Base-by-base conservation (phyloP, 2,888 invertebrate genomes). In the Papilio demoleus region DNA sequence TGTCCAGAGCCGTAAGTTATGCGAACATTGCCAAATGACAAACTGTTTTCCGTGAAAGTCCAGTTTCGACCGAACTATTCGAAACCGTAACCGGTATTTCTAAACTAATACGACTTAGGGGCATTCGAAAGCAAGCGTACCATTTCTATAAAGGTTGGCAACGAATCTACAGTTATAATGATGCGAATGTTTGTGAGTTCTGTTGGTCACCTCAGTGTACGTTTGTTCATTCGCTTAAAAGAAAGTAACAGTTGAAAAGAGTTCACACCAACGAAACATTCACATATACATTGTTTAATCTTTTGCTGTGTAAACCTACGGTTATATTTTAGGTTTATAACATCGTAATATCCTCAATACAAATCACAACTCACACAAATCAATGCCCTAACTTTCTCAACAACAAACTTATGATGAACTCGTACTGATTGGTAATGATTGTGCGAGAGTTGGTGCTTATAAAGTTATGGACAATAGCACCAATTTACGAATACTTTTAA, bases 1-100 rank as follows among this genome's bases (percentile, higher is more conserved):
- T 80, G 84, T 81, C 83, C 74, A 73, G 73, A 70, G 59, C 71
- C 75, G 78, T 84, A 87, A 87, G 82, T 87, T 86, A 87, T 83
- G 83, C 78, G 75, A 75, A 73, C 72, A 72, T 72, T 75, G 70
- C 71, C 73, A 76, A 77, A 81, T 86, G 87, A 88, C 81, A 85
- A 81, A 87, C 82, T 79, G 79, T 81, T 58, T 62, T 42, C 11
- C 4, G 47, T 62, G 31, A 31, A 24, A 38, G 58, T 68, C 64
- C 50, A 27, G 42, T 50, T 58, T 64, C 27, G 27, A 34, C 17
- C 38, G 4, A 14, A 59, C 31, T 31, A 6, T 31, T 31, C 31
- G 6, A 31, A 31, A n/a, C n/a, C n/a, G n/a, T n/a, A n/a, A n/a
- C n/a, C n/a, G n/a, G n/a, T n/a, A n/a, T n/a, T n/a, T n/a, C n/a